Base-by-base conservation (phyloP, 2,113 vertebrate genomes). In the Megaceryle maxima region DNA sequence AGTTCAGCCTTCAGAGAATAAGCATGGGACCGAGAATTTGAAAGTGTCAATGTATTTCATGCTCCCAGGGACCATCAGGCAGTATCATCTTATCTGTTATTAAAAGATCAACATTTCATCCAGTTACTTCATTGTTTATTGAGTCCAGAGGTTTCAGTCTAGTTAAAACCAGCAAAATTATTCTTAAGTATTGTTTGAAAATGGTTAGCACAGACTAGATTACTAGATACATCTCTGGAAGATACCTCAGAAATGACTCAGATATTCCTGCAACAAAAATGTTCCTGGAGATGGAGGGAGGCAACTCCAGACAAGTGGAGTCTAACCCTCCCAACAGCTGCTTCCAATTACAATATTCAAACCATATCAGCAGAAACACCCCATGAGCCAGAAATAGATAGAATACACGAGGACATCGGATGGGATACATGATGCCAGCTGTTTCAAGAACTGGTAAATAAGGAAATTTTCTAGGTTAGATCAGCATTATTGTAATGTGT, bases 351-450 rank as follows among this genome's bases (percentile, higher is more conserved):
- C 64, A 68, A 56, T 75, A 88, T 24, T 72, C 68, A 83, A 94
- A 90, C 64, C 37, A 87, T 28, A 92, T 87, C 83, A 97, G 80
- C 88, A 94, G 83, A 94, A 95, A 87, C 64, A 88, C n/a, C n/a
- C 60, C 43, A 46, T 26, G 76, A 87, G 76, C 76, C 83, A 84
- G 83, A 92, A 88, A 87, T 0, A 88, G 79, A 85, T 13, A 75
- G 76, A 57, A 92, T 75, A 75, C 4, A 5, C 5, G 22, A 94
- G 46, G 77, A 87, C 48, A 70, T 9, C 9, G 37, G 31, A 75
- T 26, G 29, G 26, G 44, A 92, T 82, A 73, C 29, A 51, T 4
- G 5, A 75, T 13, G 83, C 46, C 62, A 79, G 74, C 69, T 92
- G 87, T 39, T 77, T 74, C 29, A 93, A 86, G 79, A 86, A 80